A percentile compares a stretch with the other conserved stretches of the same genome.
Evolutionary conservation across 30 jellyfish, hydroid and myxozoan genomes (phyloP).

Genomic region (Hydractinia echinata): DNA sequence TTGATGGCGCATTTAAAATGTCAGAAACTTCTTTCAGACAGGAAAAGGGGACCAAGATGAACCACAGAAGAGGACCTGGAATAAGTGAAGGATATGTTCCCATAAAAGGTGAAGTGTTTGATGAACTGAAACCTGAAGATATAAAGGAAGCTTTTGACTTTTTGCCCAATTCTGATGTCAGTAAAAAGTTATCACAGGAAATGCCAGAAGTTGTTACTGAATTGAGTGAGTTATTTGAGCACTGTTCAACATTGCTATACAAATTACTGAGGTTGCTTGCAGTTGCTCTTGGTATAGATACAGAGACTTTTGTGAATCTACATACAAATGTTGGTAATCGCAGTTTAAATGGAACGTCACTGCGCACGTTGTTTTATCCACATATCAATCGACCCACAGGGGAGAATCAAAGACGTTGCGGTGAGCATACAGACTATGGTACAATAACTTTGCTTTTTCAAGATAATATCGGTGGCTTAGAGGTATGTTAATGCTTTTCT

Average conservation of each 20-base stretch:
- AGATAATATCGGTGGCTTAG: conserved; percentile 34
- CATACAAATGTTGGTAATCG: conserved; percentile 25
- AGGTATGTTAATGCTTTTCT: conserved; percentile 1
- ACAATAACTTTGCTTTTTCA: conserved; percentile 35
- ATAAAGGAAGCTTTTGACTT: conserved; percentile 39
- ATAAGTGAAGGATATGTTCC: conserved; percentile 36
- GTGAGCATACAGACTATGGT: conserved; percentile 43
- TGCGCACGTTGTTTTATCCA: conserved; percentile 34
- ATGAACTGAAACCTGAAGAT: conserved; percentile 12
- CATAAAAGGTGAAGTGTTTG: conserved; percentile 15
- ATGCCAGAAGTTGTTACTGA: conserved; percentile 19
- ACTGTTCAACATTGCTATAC: background rate
- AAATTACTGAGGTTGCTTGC: conserved; percentile 27
- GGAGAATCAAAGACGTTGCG: conserved; percentile 27
- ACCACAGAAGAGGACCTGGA: conserved; percentile 21
- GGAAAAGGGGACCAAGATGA: background rate
- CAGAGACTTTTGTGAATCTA: conserved; percentile 19
- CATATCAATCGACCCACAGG: background rate
- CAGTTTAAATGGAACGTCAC: conserved; percentile 20
- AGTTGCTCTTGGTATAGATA: conserved; percentile 20
- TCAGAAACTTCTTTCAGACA: background rate
- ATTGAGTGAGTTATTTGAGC: conserved; percentile 2
- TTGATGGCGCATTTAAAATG: background rate
- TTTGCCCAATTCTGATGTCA: conserved; percentile 10
- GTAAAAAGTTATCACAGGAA: background rate